A percentile compares a stretch with the other conserved stretches of the same genome.
phyloP scores from a whole-genome alignment of 1,140 invertebrate species.

The Dendrolimus punctatus region DNA sequence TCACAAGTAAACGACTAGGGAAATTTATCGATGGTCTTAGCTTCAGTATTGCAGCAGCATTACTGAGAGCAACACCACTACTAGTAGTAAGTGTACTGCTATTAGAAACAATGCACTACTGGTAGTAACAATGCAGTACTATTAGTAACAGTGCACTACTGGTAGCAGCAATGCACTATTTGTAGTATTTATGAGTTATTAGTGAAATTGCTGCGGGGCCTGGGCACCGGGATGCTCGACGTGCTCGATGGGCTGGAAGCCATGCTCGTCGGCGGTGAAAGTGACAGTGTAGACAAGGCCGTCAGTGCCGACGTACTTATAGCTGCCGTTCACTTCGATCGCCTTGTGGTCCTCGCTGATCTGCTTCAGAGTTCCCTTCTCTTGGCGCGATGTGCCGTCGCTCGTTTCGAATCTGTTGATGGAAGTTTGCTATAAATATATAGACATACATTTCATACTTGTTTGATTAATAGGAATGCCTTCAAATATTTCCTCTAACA shows the following conservation, averaged over 20 bases:
- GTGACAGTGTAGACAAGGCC: constrained; percentile 73
- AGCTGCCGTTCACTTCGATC: constrained; percentile 65
- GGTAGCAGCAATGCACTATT: too few species aligned
- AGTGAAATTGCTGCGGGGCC: constrained; percentile 21
- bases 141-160: too few species aligned
- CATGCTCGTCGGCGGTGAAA: constrained; percentile 74
- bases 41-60: too few species aligned
- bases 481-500: too few species aligned
- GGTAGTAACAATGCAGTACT: too few species aligned
- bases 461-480: too few species aligned
- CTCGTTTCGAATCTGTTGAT: constrained; percentile 50
- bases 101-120: too few species aligned
- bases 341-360: constrained; percentile 46
- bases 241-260: constrained; percentile 60
- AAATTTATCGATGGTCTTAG: too few species aligned
- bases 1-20: too few species aligned
- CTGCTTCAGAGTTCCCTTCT: constrained; percentile 53
- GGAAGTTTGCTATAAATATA: not conserved
- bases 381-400: constrained; percentile 55
- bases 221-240: constrained; percentile 35
- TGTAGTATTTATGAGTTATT: not conserved
- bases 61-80: too few species aligned
- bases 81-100: too few species aligned
- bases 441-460: not conserved
- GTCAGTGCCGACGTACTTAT: constrained; percentile 72